phyloP scores from a whole-genome alignment of 2,797 vertebrate genomes.

The Adelosebastes latens region DNA sequence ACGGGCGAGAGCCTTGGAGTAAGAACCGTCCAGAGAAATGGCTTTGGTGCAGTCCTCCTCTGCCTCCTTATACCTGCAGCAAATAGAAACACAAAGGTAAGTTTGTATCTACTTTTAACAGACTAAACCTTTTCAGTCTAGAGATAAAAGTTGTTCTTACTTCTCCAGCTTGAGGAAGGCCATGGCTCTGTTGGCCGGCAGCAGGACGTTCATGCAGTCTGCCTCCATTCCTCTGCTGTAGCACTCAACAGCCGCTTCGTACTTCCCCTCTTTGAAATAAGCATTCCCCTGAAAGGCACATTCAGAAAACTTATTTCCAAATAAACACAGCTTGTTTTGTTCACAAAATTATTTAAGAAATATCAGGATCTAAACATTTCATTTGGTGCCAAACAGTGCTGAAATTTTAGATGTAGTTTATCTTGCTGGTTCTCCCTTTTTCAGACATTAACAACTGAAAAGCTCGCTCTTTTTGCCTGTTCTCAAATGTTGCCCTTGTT shows the following conservation, averaged over 20 bases:
- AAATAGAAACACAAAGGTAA: background rate
- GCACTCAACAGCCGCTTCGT: constrained; percentile 91
- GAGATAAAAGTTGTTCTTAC: constrained; percentile 71
- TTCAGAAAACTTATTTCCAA: background rate
- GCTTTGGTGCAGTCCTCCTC: constrained; percentile 93
- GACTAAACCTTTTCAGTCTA: background rate
- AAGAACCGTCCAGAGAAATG: constrained; percentile 88
- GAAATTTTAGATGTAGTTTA: background rate
- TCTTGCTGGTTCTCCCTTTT: background rate
- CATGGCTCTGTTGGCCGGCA: constrained; percentile 98
- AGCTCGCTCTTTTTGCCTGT: background rate
- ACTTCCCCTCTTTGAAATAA: constrained; percentile 97
- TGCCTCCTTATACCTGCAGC: constrained; percentile 88
- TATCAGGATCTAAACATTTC: background rate
- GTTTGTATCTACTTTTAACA: background rate
- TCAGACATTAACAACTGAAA: background rate
- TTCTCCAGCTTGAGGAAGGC: constrained; percentile 92
- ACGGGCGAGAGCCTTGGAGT: constrained; percentile 95
- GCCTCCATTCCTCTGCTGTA: constrained; percentile 92
- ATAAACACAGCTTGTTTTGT: background rate
- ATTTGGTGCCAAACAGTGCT: background rate
- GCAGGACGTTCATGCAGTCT: constrained; percentile 89
- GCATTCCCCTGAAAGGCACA: constrained; percentile 88
- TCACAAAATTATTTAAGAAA: background rate
- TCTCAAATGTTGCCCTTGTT: background rate